Evolutionary conservation across 2,113 vertebrate genomes (phyloP), one percentile per base, ranked within the genome.

Genomic region (Dromiciops gliroides): DNA sequence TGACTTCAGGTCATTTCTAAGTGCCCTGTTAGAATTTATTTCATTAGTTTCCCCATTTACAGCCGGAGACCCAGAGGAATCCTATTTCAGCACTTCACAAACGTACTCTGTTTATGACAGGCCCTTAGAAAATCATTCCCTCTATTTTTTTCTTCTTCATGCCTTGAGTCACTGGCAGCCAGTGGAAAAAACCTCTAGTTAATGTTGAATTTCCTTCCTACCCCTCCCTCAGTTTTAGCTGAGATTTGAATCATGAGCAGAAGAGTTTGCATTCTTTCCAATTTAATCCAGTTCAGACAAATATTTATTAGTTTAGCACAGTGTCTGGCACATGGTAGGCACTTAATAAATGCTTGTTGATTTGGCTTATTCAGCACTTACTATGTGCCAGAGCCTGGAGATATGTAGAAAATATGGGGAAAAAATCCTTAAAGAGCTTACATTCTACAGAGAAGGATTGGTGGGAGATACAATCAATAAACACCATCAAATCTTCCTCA

Each of bases 31-130:
- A 52, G 90, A 96, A 95, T 91, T 93, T 93, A 93, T 96, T 95
- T 51, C 44, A 92, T 93, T 93, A 75, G 28, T 91, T 47, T 94
- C 49, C 52, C 37, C 51, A 90, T 49, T 98, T 97, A 97, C 89
- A 50, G 75, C 31, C 92, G 47, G 31, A 48, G 25, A n/a, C 51
- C 60, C 49, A 94, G 9, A 83, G n/a, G n/a, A 83, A 83, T 93
- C 92, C 28, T 94, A 90, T 96, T 96, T 96, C 92, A 95, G 92
- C 94, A 94, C 94, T n/a, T 96, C 52, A 67, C 75, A 88, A 96
- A 93, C 48, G 95, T 97, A 89, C 90, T 97, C 95, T 23, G 92
- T 95, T 97, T 96, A 89, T 96, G 60, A 96, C 25, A 88, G 90
- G 95, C 94, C 95, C 93, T 56, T 22, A 96, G 93, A 95, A 95